phyloP scores from a whole-genome alignment of 2,888 invertebrate species.

The Lucinisca nassula region DNA sequence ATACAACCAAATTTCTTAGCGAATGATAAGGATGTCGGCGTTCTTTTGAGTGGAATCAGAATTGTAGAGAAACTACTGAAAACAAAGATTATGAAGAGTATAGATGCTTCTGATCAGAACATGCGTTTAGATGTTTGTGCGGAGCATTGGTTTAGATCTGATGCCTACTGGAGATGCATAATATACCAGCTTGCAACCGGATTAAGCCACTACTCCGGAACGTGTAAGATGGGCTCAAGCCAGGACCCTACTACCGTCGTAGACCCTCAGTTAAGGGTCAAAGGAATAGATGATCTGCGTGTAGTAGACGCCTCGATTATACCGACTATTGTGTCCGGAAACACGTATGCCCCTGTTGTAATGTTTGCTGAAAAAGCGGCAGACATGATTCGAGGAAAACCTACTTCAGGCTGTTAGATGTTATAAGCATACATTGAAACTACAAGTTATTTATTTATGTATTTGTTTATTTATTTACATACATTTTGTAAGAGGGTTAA shows the following conservation, averaged over 20 bases:
- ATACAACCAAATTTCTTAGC: slow-evolving; percentile 97
- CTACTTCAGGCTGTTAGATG: background rate
- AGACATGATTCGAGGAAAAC: background rate
- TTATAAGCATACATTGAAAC: too few relatives aligned
- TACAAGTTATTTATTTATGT: too few relatives aligned
- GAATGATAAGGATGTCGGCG: slow-evolving; percentile 74
- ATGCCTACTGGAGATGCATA: background rate
- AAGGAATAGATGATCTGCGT: background rate
- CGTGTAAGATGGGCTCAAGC: background rate
- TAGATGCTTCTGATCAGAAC: background rate
- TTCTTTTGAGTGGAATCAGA: slow-evolving; percentile 12
- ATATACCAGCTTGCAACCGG: background rate
- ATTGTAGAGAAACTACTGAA: background rate
- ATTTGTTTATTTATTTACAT: too few relatives aligned
- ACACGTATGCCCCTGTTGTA: slow-evolving; percentile 23
- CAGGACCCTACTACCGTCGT: background rate
- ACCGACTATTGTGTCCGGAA: slow-evolving; percentile 11
- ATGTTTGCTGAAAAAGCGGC: slow-evolving; percentile 32
- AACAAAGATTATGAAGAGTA: background rate
- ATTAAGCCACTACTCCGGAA: background rate
- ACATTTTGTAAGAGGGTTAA: too few relatives aligned
- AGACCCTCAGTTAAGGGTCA: background rate
- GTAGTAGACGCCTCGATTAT: background rate
- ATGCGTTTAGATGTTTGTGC: background rate
- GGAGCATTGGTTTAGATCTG: background rate